Conservation (phyloP, 2,797 vertebrate genomes). For the Sus cebifrons region DNA sequence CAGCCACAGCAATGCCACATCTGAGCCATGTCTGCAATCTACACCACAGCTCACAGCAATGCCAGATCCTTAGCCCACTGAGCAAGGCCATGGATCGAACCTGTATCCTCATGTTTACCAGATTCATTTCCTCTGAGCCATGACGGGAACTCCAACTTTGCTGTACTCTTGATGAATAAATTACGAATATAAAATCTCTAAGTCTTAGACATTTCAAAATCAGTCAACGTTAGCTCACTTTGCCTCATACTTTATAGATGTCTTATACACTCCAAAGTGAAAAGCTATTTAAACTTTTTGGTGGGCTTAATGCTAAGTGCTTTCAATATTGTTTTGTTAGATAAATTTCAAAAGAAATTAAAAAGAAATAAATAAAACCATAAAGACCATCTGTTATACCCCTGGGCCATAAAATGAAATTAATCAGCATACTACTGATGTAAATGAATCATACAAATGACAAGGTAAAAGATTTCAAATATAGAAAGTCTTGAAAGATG, state of each 20-base stretch:
- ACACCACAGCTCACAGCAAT: too few species aligned
- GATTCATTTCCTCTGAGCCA: too few species aligned
- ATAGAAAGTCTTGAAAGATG: slow-evolving; percentile 73
- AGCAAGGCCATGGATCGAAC: too few species aligned
- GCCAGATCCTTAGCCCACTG: too few species aligned
- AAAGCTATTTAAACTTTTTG: slow-evolving; percentile 49
- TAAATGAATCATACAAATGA: slow-evolving; percentile 80
- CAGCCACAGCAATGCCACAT: too few species aligned
- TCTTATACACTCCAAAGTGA: slow-evolving; percentile 50
- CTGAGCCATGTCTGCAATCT: too few species aligned
- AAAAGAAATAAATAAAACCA: slow-evolving; percentile 66
- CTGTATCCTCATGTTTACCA: too few species aligned
- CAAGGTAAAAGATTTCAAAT: slow-evolving; percentile 85
- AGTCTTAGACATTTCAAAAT: neutral
- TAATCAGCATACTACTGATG: slow-evolving; percentile 72
- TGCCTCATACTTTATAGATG: neutral
- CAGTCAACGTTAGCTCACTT: neutral
- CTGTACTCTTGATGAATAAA: neutral
- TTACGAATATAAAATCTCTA: neutral
- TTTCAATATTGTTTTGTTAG: slow-evolving; percentile 84
- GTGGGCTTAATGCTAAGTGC: slow-evolving; percentile 70
- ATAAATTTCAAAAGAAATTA: slow-evolving; percentile 80
- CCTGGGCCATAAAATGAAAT: slow-evolving; percentile 77
- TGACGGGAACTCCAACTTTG: neutral
- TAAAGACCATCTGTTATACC: slow-evolving; percentile 80